Percentiles rank a stretch among this genome's conserved stretches.
Evolutionary conservation across 2,113 vertebrate species (phyloP).

Genomic region (Eulemur rufifrons): DNA sequence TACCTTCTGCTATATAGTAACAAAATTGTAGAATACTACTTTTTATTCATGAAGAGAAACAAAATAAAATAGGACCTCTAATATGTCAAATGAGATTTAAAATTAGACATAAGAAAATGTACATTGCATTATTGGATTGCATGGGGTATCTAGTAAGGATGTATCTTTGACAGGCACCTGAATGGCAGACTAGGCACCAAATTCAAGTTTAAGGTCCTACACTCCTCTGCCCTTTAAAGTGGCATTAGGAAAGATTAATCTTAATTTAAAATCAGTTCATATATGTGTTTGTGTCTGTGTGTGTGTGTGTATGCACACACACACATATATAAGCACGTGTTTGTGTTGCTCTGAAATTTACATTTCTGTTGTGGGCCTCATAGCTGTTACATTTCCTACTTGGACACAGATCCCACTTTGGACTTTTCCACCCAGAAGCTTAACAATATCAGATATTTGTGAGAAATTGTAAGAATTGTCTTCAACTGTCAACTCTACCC

Average conservation of each 20-base stretch:
- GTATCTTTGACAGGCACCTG: background rate
- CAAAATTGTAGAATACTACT: background rate
- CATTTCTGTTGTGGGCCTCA: background rate
- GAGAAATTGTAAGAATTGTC: background rate
- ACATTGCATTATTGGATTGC: background rate
- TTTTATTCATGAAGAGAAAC: background rate
- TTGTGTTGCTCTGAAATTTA: background rate
- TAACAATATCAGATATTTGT: background rate
- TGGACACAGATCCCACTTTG: background rate
- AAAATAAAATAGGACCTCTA: background rate
- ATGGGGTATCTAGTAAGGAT: background rate
- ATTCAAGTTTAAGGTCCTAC: background rate
- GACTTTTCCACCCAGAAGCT: background rate
- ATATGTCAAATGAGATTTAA: background rate
- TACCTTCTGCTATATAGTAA: background rate
- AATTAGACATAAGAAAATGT: background rate
- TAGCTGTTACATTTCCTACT: background rate
- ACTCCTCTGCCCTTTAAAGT: background rate
- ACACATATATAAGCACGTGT: background rate
- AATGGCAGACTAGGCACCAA: background rate
- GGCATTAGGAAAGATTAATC: background rate
- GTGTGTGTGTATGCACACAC: background rate
- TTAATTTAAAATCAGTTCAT: constrained; percentile 20
- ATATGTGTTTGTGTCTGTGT: background rate
- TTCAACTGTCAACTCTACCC: background rate